phyloP scores from a whole-genome alignment of 1,140 invertebrate genomes.

The Cherax destructor region DNA sequence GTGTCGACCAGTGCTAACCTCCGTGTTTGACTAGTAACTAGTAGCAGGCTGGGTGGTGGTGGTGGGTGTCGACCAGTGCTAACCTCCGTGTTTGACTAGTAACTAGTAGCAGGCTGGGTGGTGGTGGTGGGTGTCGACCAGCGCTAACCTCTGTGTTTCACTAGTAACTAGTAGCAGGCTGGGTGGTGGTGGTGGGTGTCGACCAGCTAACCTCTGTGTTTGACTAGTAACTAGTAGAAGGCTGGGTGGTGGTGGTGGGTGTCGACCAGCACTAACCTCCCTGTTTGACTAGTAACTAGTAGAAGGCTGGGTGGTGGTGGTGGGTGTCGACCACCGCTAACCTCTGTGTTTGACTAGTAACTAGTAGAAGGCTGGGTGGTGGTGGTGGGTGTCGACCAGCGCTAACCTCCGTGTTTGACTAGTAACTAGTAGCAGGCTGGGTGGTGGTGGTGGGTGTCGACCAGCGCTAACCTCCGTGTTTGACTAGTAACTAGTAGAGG shows the following conservation, averaged over 20 bases:
- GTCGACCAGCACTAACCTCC: background rate
- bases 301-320: background rate
- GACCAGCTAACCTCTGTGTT: background rate
- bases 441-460: background rate
- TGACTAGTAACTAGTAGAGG: background rate
- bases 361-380: background rate
- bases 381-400: background rate
- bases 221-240: background rate
- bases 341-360: background rate
- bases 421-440: background rate
- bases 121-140: background rate
- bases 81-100: background rate
- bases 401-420: background rate
- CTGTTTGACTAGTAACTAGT: background rate
- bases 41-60: background rate
- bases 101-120: background rate
- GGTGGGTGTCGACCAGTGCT: background rate
- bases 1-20: background rate
- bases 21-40: background rate
- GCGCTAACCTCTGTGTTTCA: background rate
- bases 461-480: background rate
- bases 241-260: background rate
- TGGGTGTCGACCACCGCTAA: background rate
- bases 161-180: background rate
- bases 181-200: background rate